Evolutionary conservation across 2,797 vertebrate species (phyloP).

Genomic region (Lophotriccus pileatus): DNA sequence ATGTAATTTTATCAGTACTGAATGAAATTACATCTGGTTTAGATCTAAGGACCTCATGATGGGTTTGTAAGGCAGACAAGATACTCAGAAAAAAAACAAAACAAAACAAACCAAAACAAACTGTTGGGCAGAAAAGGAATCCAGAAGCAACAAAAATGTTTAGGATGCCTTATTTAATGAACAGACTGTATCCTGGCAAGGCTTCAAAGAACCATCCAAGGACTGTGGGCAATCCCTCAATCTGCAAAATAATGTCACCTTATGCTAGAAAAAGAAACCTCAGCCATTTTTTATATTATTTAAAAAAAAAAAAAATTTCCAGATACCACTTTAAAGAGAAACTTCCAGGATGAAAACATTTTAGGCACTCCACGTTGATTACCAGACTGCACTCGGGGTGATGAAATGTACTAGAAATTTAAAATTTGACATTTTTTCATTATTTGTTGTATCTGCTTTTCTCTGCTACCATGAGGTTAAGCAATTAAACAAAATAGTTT

Average conservation of each 20-base stretch:
- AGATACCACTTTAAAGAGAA: not conserved
- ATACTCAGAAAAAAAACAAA: not conserved
- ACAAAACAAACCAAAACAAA: not conserved
- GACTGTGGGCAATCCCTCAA: not conserved
- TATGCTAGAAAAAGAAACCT: not conserved
- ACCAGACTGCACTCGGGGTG: not conserved
- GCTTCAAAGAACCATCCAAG: not conserved
- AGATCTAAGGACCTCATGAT: constrained; percentile 20
- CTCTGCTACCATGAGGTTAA: not conserved
- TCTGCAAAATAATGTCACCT: not conserved
- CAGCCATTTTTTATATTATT: not conserved
- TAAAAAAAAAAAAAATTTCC: not conserved
- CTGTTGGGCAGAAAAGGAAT: not conserved
- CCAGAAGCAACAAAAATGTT: constrained; percentile 6
- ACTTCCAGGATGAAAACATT: not conserved
- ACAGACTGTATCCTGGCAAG: not conserved
- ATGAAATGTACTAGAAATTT: not conserved
- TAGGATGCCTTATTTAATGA: constrained; percentile 48
- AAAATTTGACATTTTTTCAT: not conserved
- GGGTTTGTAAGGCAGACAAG: constrained; percentile 55
- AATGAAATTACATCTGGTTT: constrained; percentile 53
- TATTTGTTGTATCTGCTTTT: not conserved
- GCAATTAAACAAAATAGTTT: constrained; percentile 9
- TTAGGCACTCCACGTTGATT: not conserved
- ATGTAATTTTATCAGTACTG: not conserved